Evolutionary conservation across 1,140 invertebrate species (phyloP).

Genomic region (Drosophila biarmipes): DNA sequence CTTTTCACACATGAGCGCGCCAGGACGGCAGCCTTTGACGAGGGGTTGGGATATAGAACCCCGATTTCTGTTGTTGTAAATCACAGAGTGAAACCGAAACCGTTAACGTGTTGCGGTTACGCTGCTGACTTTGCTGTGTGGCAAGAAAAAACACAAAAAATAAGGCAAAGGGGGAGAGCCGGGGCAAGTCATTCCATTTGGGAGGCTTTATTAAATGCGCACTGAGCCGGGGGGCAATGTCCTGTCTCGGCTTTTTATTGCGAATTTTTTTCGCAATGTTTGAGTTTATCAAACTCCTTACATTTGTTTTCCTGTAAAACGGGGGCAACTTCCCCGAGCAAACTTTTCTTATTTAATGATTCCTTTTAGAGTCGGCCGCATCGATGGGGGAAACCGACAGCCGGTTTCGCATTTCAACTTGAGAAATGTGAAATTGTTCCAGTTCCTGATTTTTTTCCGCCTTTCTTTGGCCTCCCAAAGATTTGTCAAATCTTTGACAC

Average conservation of each 20-base stretch:
- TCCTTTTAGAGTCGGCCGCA: constrained; percentile 50
- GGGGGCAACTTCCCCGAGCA: constrained; percentile 20
- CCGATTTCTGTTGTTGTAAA: constrained; percentile 68
- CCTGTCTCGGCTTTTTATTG: constrained; percentile 74
- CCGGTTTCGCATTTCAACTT: constrained; percentile 69
- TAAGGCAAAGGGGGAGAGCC: constrained; percentile 24
- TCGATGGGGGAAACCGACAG: constrained; percentile 21
- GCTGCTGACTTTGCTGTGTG: constrained; percentile 71
- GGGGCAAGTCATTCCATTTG: constrained; percentile 79
- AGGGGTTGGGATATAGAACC: constrained; percentile 12
- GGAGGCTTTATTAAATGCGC: constrained; percentile 79
- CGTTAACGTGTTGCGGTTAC: constrained; percentile 84
- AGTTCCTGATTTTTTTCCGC: constrained; percentile 44
- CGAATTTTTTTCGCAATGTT: constrained; percentile 69
- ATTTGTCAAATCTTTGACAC: constrained; percentile 79
- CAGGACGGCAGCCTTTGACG: constrained; percentile 30
- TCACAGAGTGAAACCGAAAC: constrained; percentile 80
- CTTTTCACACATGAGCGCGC: constrained; percentile 82
- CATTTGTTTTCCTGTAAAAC: constrained; percentile 78
- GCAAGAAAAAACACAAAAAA: constrained; percentile 26
- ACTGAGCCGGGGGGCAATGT: constrained; percentile 57
- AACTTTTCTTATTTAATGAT: constrained; percentile 77
- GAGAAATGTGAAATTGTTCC: constrained; percentile 72
- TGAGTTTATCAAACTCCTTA: constrained; percentile 76
- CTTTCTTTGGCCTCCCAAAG: constrained; percentile 31